Base-by-base conservation (phyloP, 2,113 vertebrate species). In the Reinhardtius hippoglossoides region DNA sequence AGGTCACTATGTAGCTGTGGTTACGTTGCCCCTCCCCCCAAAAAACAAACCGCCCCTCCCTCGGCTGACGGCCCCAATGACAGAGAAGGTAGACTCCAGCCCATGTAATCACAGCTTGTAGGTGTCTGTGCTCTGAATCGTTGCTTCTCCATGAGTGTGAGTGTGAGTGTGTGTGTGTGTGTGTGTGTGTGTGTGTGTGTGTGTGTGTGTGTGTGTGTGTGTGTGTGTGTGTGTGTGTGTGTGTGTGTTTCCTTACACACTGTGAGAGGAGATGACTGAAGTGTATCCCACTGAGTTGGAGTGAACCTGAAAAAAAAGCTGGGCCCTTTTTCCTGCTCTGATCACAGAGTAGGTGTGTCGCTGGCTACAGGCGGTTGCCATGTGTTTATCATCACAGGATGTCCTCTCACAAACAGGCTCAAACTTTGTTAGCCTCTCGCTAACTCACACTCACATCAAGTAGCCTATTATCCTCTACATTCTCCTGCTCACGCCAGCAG, bases 91-190 rank as follows among this genome's bases (percentile, higher is more conserved):
- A 82, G 69, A 74, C 44, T 86, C 52, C 71, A 61, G 78, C 70
- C 76, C 74, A 79, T 74, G 78, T 93, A 91, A 91, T 92, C 73
- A 87, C 85, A 91, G 82, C 81, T 78, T 82, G 73, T 69, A 46
- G 18, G 60, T 58, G 77, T 88, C 62, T 83, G 72, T 27, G 10
- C 24, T 64, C 42, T 55, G 77, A 72, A 78, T 61, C 31, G 31
- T 31, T 31, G 31, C 31, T 31, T 31, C 31, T 31, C 55, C 35
- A 4, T 64, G 66, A 60, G 50, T 71, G 37, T 74, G 71, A 27
- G 56, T 78, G 54, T 46, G 44, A 1, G 44, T 46, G 44, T 15
- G 14, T 3, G 44, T 2, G 14, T 15, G 44, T 46, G 44, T n/a
- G n/a, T 46, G 44, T 46, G 44, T 46, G 14, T 46, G 13, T 18